phyloP scores from a whole-genome alignment of 1,140 invertebrate genomes.

The Heliconius congener region DNA sequence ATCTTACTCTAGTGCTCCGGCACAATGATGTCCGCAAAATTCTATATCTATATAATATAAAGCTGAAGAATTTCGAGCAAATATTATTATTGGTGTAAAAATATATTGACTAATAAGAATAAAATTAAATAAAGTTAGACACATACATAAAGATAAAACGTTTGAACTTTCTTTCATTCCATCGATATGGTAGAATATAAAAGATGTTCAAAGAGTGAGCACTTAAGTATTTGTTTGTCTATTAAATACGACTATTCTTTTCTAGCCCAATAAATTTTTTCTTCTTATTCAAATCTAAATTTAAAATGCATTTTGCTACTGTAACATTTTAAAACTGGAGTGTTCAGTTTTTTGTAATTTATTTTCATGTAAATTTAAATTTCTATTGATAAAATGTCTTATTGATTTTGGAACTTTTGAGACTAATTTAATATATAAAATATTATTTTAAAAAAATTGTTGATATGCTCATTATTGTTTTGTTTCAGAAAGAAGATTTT shows the following conservation, averaged over 20 bases:
- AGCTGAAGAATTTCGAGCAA: no score
- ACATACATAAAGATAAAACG: not conserved
- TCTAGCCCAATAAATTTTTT: constrained; percentile 34
- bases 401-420: no score
- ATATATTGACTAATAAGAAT: no score
- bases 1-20: no score
- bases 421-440: no score
- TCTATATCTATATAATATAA: no score
- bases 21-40: no score
- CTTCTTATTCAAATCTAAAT: constrained; percentile 31
- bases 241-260: constrained; percentile 24
- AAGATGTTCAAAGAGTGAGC: constrained; percentile 18
- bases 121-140: no score
- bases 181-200: not conserved
- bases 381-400: not conserved
- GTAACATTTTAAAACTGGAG: not conserved
- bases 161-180: not conserved
- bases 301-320: constrained; percentile 18
- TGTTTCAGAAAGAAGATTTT: no score
- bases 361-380: not conserved
- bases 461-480: no score
- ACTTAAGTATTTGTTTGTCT: constrained; percentile 18
- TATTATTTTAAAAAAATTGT: no score
- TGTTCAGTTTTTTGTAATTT: not conserved
- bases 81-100: no score